A percentile compares a stretch with the other conserved stretches of the same genome.
Conservation (phyloP, 2,113 vertebrate genomes). For the Aleadryas rufinucha region DNA sequence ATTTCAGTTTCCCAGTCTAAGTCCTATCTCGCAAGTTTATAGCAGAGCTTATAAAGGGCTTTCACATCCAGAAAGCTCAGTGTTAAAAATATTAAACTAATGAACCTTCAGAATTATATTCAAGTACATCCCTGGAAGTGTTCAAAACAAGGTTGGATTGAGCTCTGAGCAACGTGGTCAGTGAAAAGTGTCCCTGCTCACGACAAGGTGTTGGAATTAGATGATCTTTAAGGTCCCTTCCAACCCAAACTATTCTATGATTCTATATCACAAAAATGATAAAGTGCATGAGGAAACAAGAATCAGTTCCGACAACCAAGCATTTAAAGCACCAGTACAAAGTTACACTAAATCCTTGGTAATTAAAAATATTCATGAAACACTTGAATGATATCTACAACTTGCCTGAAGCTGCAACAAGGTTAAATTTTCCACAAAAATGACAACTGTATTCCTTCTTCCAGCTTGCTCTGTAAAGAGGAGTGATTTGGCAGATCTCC, state of each 20-base stretch:
- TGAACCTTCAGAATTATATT: neutral
- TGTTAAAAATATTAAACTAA: neutral
- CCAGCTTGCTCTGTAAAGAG: neutral
- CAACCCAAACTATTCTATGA: neutral
- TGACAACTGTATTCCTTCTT: neutral
- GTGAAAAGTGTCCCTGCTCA: neutral
- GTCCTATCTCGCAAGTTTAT: fast-evolving
- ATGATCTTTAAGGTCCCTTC: neutral
- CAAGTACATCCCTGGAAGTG: neutral
- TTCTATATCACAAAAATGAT: neutral
- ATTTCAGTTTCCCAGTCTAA: neutral
- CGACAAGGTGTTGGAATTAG: neutral
- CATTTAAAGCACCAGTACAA: neutral
- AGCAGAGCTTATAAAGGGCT: neutral
- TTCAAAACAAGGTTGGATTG: neutral
- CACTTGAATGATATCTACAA: neutral
- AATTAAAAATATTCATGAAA: neutral
- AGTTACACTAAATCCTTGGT: neutral
- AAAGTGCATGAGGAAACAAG: neutral
- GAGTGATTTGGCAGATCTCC: neutral
- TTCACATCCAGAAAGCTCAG: neutral
- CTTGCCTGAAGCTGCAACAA: neutral
- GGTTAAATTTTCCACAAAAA: neutral
- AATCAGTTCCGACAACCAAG: neutral
- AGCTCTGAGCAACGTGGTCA: neutral